Evolutionary conservation across 2,797 vertebrate genomes (phyloP), one percentile per base, ranked within the genome.

Genomic region (Takifugu ocellatus): DNA sequence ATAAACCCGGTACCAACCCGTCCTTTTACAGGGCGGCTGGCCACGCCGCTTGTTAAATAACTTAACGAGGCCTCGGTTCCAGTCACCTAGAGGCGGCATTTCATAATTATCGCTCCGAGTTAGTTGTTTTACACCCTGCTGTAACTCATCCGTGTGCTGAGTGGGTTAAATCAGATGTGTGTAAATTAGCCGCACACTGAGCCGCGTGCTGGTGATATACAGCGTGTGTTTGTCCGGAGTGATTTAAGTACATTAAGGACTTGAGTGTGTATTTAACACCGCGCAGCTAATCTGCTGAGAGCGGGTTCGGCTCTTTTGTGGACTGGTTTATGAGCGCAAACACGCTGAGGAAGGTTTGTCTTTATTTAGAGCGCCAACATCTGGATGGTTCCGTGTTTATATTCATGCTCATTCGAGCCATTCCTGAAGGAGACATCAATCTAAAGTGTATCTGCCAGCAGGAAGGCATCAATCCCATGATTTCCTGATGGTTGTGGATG

Each of bases 31-130:
- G 33, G 49, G 54, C 52, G 51, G 58, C 49, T n/a, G 21, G 57
- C 52, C 56, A 49, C 21, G 16, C 12, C 27, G 6, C 61, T 39
- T 59, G 63, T 82, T 75, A 78, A 72, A 61, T 58, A 47, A 51
- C 77, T 78, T 72, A 74, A 75, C 70, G 63, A 56, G 75, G 68
- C 66, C 61, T 61, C 45, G 66, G 59, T 75, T 74, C 57, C 70
- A 70, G 51, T 59, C 81, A 70, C 76, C 76, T 73, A 79, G 81
- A 70, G 68, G 78, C 62, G 68, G 61, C 72, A 73, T 83, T 84
- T 80, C 60, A 69, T 82, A 77, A 80, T 75, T 70, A 68, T 70
- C 66, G 64, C 77, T 70, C 63, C 51, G 61, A 75, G 68, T 76
- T 71, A 72, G 72, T 78, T 79, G 71, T 83, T 85, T 82, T 83